Evolutionary conservation across 2,113 vertebrate species (phyloP), one percentile per base, ranked within the genome.

Genomic region (Aldabrachelys gigantea): DNA sequence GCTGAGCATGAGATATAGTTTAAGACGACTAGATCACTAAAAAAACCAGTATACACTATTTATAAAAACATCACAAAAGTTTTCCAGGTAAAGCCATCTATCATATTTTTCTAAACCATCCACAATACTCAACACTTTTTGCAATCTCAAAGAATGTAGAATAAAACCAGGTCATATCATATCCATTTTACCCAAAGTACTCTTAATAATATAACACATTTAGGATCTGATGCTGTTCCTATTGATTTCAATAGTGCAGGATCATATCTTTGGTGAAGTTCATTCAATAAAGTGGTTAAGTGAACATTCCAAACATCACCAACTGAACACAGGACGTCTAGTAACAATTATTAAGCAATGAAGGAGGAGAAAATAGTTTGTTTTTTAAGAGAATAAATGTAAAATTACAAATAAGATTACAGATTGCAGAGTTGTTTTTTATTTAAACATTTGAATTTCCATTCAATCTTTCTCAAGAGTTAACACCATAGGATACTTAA

Each of bases 1-100:
- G 94, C 76, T 59, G 91, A 92, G 90, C 47, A 82, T 38, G 53
- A 89, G 90, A 75, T 35, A 49, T 54, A 47, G 91, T 54, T 88
- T 82, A 89, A 54, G 52, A 96, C 24, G 35, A 94, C 10, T 82
- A 81, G 53, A 75, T 72, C 29, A 50, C 31, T 78, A 83, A 80
- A 89, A 27, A 27, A 88, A 44, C 87, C 87, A 81, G 13, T 29
- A 85, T 27, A 94, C 38, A 85, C 8, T 90, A 79, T 25, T 12
- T 59, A 86, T 6, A 69, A 52, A 41, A 56, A 6, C 9, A 76
- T 16, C 27, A 69, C 59, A 88, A 1, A 16, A 22, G 65, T 65
- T 80, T 87, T 52, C 87, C 89, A 91, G 84, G 59, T 53, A 85
- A 82, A 92, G 91, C 47, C 24, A 4, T 88, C 0, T 29, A 80